Evolutionary conservation across 2,797 vertebrate species (phyloP), one percentile per base, ranked within the genome.

Genomic region (Zenarchopterus dispar): DNA sequence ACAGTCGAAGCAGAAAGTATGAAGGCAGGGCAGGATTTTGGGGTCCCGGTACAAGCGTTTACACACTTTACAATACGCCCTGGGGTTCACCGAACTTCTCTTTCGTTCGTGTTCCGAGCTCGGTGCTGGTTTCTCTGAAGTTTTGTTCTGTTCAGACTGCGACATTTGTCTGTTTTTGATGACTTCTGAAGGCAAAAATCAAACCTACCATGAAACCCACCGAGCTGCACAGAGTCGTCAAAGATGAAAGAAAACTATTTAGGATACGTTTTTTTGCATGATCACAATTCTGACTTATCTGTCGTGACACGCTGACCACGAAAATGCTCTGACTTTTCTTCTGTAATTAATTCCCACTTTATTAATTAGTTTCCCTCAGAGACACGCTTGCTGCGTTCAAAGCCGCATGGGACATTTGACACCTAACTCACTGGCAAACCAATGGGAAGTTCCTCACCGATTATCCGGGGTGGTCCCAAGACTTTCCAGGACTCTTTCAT

Each of bases 1-100:
- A 55, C 97, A 97, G 60, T 92, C 90, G 0, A 92, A 85, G 82
- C 97, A 97, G 75, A 97, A 93, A 0, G 93, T 95, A 88, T 97
- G 97, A 66, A 97, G 86, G 51, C 97, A 98, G 1, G 95, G 94
- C 22, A 98, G 83, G 65, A 97, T 88, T 58, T 93, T 93, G 2
- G 95, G 96, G 23, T 93, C 93, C 10, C 85, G 85, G 62, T 92
- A 97, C 56, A 94, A 49, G 22, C 89, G 84, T n/a, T 72, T 76
- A 75, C 97, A 97, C 31, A 67, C 85, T 1, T 84, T 75, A 43
- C 97, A 98, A 1, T 86, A 76, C 31, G 92, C 88, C n/a, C 82
- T 88, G 17, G 78, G 70, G 19, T 82, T 92, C 44, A 74, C 59
- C 8, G 18, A 33, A 4, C 1, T 1, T 2, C 42, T 53, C 19